These are phyloP conservation scores for Aegotheles bennettii DNA, from an alignment of 2,113 vertebrate species.

Conservation along the genomic window DNA sequence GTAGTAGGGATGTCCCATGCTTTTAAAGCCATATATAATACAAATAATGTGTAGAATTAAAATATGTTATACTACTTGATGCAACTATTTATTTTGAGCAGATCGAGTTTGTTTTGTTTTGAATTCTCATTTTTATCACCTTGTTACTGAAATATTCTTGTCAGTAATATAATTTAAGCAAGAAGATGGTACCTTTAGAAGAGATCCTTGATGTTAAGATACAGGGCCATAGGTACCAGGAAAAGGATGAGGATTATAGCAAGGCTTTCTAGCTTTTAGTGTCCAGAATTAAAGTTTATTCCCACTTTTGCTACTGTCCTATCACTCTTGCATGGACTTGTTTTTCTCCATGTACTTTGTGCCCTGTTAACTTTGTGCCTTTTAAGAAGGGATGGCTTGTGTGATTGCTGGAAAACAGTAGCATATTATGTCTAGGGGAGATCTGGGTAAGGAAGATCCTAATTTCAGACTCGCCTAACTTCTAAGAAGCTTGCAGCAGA, in stretches of 20 bases:
- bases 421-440: background rate
- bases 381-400: background rate
- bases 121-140: background rate
- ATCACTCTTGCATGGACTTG: background rate
- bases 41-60: background rate
- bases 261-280: background rate
- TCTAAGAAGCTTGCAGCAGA: background rate
- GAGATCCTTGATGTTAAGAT: background rate
- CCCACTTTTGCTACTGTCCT: background rate
- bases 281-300: background rate
- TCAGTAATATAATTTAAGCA: background rate
- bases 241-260: background rate
- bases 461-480: background rate
- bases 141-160: background rate
- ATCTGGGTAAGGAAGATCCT: background rate
- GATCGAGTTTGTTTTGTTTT: background rate
- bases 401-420: background rate
- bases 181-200: background rate
- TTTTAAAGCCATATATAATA: background rate
- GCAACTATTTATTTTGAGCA: background rate
- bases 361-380: background rate
- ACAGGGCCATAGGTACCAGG: background rate
- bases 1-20: background rate
- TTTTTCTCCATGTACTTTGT: background rate
- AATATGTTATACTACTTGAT: background rate